Evolutionary conservation across 2,797 vertebrate species (phyloP), one percentile per base, ranked within the genome.

Genomic region (Trachurus trachurus): DNA sequence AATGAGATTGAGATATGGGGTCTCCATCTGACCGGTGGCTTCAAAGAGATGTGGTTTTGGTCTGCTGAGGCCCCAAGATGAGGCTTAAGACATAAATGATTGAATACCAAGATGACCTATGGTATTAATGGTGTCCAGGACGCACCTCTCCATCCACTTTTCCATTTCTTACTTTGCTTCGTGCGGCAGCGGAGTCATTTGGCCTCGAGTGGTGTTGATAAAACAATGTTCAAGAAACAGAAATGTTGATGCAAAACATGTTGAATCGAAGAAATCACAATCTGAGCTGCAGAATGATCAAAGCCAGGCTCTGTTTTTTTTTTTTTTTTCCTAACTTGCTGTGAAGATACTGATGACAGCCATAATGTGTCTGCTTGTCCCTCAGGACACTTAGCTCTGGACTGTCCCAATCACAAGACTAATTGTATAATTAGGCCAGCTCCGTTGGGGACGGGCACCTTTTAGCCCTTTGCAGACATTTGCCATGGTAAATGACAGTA

Each of bases 371-470:
- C 86, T 93, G 92, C 31, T 69, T 65, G 90, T 95, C 95, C 94
- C 95, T 87, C 73, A 94, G 94, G 95, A 94, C 92, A 85, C 87
- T 91, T 90, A 87, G 91, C 81, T 87, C 87, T 89, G 90, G 91
- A 94, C 93, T 76, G 91, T 93, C 94, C 92, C 90, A 86, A 92
- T 91, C 92, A 93, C 88, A 96, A 95, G 94, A 96, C 94, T 95
- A 95, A 95, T 95, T 94, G 94, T 94, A 94, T 95, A 95, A 96
- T 95, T 95, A 95, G 94, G 91, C 87, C 86, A 71, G 82, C 92
- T 88, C 94, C 92, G 70, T 90, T 92, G 93, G 94, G 94, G 93
- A 95, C n/a, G 82, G 81, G 42, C 88, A 94, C 94, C 95, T 95
- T 90, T 94, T 94, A 93, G 87, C 93, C 95, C 83, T 86, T 89